Percentiles rank a stretch among this genome's conserved stretches.
phyloP scores from a whole-genome alignment of 2,797 vertebrate species.

The Menidia menidia region DNA sequence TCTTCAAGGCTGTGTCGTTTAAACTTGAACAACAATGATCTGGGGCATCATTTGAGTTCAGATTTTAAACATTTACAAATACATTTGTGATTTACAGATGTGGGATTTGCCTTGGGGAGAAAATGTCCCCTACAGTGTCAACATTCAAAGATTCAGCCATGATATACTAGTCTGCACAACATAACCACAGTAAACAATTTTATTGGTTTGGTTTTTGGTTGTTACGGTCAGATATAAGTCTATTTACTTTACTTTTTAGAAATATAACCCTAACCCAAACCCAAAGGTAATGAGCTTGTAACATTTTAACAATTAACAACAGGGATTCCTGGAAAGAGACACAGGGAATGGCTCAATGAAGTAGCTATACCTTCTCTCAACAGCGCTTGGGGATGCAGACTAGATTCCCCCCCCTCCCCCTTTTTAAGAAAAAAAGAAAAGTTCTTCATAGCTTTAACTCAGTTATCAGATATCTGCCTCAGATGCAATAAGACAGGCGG shows the following conservation, averaged over 20 bases:
- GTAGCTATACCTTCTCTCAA: neutral
- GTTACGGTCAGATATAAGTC: neutral
- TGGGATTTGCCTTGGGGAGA: slow-evolving; percentile 13
- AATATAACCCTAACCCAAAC: too few species aligned
- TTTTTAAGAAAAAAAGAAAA: neutral
- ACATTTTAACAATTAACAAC: slow-evolving; percentile 14
- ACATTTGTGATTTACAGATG: slow-evolving; percentile 47
- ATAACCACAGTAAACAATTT: neutral
- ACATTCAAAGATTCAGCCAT: slow-evolving; percentile 10
- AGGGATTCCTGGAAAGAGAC: neutral
- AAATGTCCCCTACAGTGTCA: slow-evolving; percentile 33
- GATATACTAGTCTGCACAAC: neutral
- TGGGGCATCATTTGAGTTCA: slow-evolving; percentile 15
- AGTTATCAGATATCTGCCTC: slow-evolving; percentile 9
- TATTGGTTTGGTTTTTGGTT: neutral
- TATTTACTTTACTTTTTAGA: neutral
- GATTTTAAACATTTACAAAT: slow-evolving; percentile 8
- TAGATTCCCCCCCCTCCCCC: neutral
- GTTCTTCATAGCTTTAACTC: neutral
- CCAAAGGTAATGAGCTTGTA: neutral
- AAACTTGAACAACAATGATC: slow-evolving; percentile 33
- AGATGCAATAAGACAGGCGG: neutral
- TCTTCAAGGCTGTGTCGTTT: slow-evolving; percentile 16
- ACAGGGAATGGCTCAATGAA: slow-evolving; percentile 3
- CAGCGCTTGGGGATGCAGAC: neutral